phyloP scores from a whole-genome alignment of 2,888 invertebrate genomes.

The Noctuana brunneofusca region DNA sequence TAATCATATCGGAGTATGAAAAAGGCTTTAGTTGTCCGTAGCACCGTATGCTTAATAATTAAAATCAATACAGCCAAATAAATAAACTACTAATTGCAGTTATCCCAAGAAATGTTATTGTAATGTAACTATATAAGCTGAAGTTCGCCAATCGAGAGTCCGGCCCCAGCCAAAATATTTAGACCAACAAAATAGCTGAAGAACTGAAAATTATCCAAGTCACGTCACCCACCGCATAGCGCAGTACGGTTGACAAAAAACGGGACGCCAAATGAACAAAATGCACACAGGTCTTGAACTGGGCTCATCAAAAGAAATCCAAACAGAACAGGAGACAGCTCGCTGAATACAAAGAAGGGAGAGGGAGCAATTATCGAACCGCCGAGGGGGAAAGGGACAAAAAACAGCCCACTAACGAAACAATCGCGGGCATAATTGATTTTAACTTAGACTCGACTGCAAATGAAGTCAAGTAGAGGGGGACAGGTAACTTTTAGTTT shows the following conservation, averaged over 20 bases:
- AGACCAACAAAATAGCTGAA: background rate
- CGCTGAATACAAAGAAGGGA: conserved; percentile 73
- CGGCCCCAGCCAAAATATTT: conserved; percentile 1
- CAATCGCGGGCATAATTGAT: conserved; percentile 81
- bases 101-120: too few relatives aligned
- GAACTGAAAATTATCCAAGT: conserved; percentile 31
- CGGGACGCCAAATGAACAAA: conserved; percentile 45
- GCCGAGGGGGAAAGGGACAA: conserved; percentile 51
- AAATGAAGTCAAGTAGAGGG: conserved; percentile 61
- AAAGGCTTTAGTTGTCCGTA: too few relatives aligned
- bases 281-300: conserved; percentile 47
- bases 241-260: conserved; percentile 34
- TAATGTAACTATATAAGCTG: too few relatives aligned
- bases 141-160: background rate
- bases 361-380: conserved; percentile 30
- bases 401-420: conserved; percentile 78
- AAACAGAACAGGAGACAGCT: conserved; percentile 65
- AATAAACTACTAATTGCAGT: too few relatives aligned
- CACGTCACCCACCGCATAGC: conserved; percentile 32
- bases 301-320: conserved; percentile 80
- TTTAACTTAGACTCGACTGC: conserved; percentile 72
- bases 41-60: too few relatives aligned
- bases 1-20: too few relatives aligned
- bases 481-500: conserved; percentile 35
- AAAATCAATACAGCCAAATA: too few relatives aligned